Evolutionary conservation across 2,888 invertebrate genomes (phyloP).

Genomic region (Brachynemurus nebulosus): DNA sequence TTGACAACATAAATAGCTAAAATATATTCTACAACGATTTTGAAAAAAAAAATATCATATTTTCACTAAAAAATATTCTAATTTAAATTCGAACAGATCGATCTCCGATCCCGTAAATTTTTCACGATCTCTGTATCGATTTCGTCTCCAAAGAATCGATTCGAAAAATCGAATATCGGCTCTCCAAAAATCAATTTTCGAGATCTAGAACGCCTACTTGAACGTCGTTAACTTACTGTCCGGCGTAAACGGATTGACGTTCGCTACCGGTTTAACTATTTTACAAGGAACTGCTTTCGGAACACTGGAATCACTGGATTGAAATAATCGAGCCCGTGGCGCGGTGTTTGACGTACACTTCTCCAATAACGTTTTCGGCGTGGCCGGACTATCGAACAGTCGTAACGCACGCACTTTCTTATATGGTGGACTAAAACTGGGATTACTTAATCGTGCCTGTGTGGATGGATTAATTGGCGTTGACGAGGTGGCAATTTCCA

Average conservation of each 20-base stretch:
- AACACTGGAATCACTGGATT: conserved; percentile 32
- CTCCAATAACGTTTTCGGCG: conserved; percentile 68
- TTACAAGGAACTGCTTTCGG: conserved; percentile 30
- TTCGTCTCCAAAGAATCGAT: no score
- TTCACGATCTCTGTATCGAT: no score
- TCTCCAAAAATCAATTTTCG: no score
- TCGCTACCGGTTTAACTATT: conserved; percentile 45
- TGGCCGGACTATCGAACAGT: conserved; percentile 72
- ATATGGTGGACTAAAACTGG: conserved; percentile 41
- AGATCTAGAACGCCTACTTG: no score
- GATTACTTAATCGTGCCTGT: conserved; percentile 24
- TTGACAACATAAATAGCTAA: no score
- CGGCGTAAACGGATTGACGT: conserved; percentile 79
- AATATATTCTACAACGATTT: no score
- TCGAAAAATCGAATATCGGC: no score
- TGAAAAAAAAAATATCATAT: no score
- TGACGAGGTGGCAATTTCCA: conserved; percentile 11
- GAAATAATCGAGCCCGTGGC: conserved; percentile 38
- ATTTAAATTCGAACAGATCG: no score
- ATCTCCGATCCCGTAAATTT: no score
- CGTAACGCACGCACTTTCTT: conserved; percentile 44
- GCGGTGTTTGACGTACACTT: conserved; percentile 46
- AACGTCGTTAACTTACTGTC: conserved; percentile 46
- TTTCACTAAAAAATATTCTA: no score
- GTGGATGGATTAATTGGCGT: conserved; percentile 7